Percentiles rank a stretch among this genome's conserved stretches.
Conservation (phyloP, 1,140 invertebrate genomes). For the Nymphalis io region DNA sequence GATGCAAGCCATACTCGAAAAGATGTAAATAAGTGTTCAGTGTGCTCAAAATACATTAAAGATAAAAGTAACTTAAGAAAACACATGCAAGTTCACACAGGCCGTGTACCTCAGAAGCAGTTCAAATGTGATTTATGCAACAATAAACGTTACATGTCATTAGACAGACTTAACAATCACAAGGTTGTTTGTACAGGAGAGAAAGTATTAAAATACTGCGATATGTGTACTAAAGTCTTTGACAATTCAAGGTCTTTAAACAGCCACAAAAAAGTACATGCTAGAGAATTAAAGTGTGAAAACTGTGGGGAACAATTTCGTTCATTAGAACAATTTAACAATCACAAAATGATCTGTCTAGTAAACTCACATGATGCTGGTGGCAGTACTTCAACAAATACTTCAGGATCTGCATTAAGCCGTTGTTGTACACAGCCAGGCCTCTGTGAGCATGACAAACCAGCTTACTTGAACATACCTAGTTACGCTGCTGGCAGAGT, state of each 20-base stretch:
- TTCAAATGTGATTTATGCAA: constrained; percentile 81
- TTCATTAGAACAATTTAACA: constrained; percentile 77
- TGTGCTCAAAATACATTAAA: constrained; percentile 81
- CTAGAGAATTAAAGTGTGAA: constrained; percentile 79
- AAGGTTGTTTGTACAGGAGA: constrained; percentile 79
- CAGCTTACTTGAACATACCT: constrained; percentile 78
- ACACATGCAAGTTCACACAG: constrained; percentile 81
- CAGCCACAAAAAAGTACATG: constrained; percentile 80
- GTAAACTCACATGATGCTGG: constrained; percentile 56
- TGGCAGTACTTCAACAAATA: constrained; percentile 46
- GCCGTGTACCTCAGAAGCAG: constrained; percentile 79
- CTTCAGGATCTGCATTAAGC: constrained; percentile 45
- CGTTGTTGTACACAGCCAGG: constrained; percentile 76
- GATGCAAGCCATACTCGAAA: constrained; percentile 77
- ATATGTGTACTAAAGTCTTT: constrained; percentile 81
- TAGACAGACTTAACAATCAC: constrained; percentile 79
- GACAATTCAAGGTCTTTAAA: constrained; percentile 81
- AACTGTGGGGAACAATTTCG: constrained; percentile 78
- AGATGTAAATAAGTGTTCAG: constrained; percentile 80
- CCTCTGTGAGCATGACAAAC: constrained; percentile 79
- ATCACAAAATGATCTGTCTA: constrained; percentile 76
- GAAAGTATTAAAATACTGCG: constrained; percentile 78
- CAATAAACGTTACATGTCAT: constrained; percentile 80
- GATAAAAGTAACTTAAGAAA: constrained; percentile 80
- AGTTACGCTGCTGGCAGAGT: constrained; percentile 71